A percentile compares a stretch with the other conserved stretches of the same genome.
phyloP scores from a whole-genome alignment of 2,113 vertebrate genomes.

The Fulmarus glacialis region DNA sequence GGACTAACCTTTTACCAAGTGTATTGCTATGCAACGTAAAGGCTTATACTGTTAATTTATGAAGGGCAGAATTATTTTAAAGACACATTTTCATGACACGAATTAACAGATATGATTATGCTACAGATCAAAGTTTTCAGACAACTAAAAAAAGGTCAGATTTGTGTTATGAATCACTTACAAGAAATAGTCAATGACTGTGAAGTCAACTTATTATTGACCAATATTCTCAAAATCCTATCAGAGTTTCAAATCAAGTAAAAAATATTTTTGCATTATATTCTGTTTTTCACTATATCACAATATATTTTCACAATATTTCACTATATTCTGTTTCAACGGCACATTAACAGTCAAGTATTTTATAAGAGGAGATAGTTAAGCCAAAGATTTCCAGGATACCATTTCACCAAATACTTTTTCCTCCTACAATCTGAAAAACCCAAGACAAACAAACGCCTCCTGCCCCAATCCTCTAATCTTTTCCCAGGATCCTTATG shows the following conservation, averaged over 20 bases:
- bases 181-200: neutral
- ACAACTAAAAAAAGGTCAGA: neutral
- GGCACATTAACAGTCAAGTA: neutral
- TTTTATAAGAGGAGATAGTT: neutral
- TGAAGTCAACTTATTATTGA: neutral
- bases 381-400: neutral
- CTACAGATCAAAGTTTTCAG: neutral
- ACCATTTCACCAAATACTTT: neutral
- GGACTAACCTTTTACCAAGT: neutral
- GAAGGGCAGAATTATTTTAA: neutral
- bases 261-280: neutral
- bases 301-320: no score
- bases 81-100: neutral
- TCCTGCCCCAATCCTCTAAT: rapidly evolving
- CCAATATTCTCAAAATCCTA: neutral
- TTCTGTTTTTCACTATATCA: neutral
- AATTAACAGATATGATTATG: neutral
- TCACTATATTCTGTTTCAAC: neutral
- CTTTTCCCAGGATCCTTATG: neutral
- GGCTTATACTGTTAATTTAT: neutral
- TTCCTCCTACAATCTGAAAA: neutral
- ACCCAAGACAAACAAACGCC: neutral
- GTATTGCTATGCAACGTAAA: neutral
- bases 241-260: neutral
- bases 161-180: neutral